A percentile compares a stretch with the other conserved stretches of the same genome.
Conservation (phyloP, 2,113 vertebrate genomes). For the Oncorhynchus nerka region DNA sequence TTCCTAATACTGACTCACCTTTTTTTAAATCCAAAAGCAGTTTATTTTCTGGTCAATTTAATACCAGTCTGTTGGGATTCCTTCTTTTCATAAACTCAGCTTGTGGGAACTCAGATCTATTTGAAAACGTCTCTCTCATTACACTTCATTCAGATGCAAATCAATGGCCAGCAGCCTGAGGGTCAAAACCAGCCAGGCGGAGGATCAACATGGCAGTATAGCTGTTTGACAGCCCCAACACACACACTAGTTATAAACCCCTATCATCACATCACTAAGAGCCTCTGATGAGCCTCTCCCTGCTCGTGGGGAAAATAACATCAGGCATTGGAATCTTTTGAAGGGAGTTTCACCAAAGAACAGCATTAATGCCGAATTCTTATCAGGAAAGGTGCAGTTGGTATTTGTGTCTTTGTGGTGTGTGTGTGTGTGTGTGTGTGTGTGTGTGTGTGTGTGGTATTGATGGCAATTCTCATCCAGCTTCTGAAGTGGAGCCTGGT, state of each 20-base stretch:
- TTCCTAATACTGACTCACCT: no score
- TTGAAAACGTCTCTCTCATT: conserved; percentile 63
- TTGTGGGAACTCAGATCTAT: conserved; percentile 24
- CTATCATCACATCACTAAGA: conserved; percentile 56
- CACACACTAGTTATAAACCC: conserved; percentile 57
- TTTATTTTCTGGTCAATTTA: neutral
- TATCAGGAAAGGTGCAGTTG: neutral
- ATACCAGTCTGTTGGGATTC: neutral
- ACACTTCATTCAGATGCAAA: conserved; percentile 68
- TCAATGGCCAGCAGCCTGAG: conserved; percentile 53
- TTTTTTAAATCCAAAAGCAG: fast-evolving
- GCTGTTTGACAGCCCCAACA: conserved; percentile 53
- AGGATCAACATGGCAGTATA: conserved; percentile 58
- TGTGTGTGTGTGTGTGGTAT: neutral
- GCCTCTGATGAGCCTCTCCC: conserved; percentile 43
- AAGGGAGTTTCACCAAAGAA: conserved; percentile 5
- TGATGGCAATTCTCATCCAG: no score
- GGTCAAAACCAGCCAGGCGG: conserved; percentile 48
- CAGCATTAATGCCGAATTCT: neutral
- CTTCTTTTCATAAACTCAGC: neutral
- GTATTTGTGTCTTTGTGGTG: no score
- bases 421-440: no score
- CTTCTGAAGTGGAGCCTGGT: no score
- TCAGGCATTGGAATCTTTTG: conserved; percentile 8
- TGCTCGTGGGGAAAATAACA: conserved; percentile 26